Percentiles rank a stretch among this genome's conserved stretches.
These are phyloP conservation scores for Aphelinus certus DNA, from an alignment of 1,140 invertebrate genomes.

Conservation along the genomic window DNA sequence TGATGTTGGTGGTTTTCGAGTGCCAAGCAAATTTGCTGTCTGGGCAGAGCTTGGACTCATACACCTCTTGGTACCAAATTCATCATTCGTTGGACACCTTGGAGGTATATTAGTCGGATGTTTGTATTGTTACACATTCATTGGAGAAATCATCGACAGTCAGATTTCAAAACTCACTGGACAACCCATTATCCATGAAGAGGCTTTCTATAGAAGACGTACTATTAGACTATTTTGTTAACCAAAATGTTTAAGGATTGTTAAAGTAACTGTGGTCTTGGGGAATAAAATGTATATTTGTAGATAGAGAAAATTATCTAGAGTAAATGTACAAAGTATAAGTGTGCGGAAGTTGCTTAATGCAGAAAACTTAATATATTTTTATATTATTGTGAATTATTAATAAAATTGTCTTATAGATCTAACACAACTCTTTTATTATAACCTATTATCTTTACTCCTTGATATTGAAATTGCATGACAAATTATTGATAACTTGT, in stretches of 20 bases:
- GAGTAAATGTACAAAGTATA: background rate
- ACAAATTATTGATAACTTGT: too few relatives aligned
- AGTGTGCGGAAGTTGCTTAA: background rate
- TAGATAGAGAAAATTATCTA: too few relatives aligned
- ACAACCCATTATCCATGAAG: slow-evolving; percentile 59
- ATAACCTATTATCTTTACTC: too few relatives aligned
- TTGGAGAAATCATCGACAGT: slow-evolving; percentile 68
- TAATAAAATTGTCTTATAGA: background rate
- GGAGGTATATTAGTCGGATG: slow-evolving; percentile 77
- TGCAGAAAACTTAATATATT: slow-evolving; percentile 16
- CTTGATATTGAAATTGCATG: too few relatives aligned
- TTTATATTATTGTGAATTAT: slow-evolving; percentile 23
- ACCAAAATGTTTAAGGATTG: too few relatives aligned
- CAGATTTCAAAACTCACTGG: slow-evolving; percentile 59
- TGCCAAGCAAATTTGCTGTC: slow-evolving; percentile 71
- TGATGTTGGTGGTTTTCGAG: slow-evolving; percentile 66
- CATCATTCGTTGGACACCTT: slow-evolving; percentile 73
- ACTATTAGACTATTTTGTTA: background rate
- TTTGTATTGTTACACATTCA: slow-evolving; percentile 71
- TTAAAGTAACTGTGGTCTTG: too few relatives aligned
- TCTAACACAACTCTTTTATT: too few relatives aligned
- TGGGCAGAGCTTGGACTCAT: slow-evolving; percentile 78
- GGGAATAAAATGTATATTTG: too few relatives aligned
- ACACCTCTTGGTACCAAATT: slow-evolving; percentile 72
- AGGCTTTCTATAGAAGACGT: slow-evolving; percentile 59